Base-by-base conservation (phyloP, 2,888 invertebrate species). In the Hypselothyrea guttata region DNA sequence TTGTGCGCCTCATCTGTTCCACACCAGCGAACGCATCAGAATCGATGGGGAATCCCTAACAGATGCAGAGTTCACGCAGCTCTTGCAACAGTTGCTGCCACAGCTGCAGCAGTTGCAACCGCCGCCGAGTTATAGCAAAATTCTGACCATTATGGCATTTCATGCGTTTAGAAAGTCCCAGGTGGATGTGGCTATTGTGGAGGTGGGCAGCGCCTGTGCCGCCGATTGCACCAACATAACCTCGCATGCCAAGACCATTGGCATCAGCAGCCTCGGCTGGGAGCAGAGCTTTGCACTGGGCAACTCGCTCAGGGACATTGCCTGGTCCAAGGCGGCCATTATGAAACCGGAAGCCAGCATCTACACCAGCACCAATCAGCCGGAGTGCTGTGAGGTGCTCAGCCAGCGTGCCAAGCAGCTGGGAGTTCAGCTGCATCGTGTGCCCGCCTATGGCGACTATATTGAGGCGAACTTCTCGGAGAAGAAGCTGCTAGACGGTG, bases 281-380 rank as follows among this genome's bases (percentile, higher is more conserved):
- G 81, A 81, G 52, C 85, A 85, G 40, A 60, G 56, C 31, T 69
- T 65, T 16, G 56, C 41, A 4, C n/a, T 75, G 18, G 53, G 66
- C 16, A 79, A 69, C 16, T 81, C 81, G 4, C 15, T 81, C 61
- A 38, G 85, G 0, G 81, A 81, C 13, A 81, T 81, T 9, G 81
- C 81, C 31, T 83, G 85, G 85, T 55, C 68, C 7, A 81, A 81
- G 63, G 85, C 81, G 18, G 75, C 76, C 2, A 81, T 81, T 7
- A 85, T 81, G 71, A 81, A 81, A 11, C 62, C 73, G 0, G 52
- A 63, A 11, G 73, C 81, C 0, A 75, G 61, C 18, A 56, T 81
- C 41, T 81, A 54, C n/a, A 81, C 81, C 0, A 85, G 66, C 40
- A 63, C 66, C n/a, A 59, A 13, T 1, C 81, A 85, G 13, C 13